Evolutionary conservation across 1,140 invertebrate genomes (phyloP).

Genomic region (Drosophila repletoides): DNA sequence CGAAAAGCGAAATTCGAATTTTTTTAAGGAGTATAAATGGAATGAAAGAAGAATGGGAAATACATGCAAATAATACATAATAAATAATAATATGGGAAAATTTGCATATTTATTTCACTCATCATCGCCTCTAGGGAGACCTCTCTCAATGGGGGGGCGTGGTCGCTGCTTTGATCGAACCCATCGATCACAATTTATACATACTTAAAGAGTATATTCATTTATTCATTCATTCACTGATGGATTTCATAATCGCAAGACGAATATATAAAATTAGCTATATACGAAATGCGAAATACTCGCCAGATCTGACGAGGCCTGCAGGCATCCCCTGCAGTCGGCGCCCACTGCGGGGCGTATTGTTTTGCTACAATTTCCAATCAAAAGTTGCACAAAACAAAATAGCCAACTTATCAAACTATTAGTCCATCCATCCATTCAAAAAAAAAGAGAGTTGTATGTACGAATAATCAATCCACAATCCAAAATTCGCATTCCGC

Average conservation of each 20-base stretch:
- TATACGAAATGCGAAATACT: conserved; percentile 48
- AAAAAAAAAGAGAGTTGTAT: conserved; percentile 10
- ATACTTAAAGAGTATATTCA: no score
- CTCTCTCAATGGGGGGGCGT: conserved; percentile 18
- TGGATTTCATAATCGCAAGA: conserved; percentile 25
- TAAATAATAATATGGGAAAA: conserved; percentile 34
- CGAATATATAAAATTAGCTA: conserved; percentile 39
- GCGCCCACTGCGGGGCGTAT: conserved; percentile 21
- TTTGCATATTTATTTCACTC: conserved; percentile 40
- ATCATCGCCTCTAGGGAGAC: no score
- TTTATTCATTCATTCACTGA: conserved; percentile 12
- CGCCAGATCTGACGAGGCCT: no score
- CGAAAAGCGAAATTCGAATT: conserved; percentile 12
- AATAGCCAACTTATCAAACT: conserved; percentile 28
- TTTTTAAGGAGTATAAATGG: neutral
- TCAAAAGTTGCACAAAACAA: conserved; percentile 44
- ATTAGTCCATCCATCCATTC: neutral
- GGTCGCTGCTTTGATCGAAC: conserved; percentile 11
- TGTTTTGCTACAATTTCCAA: conserved; percentile 49
- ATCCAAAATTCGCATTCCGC: neutral
- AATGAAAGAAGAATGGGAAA: conserved; percentile 9
- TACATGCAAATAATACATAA: conserved; percentile 40
- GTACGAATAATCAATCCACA: neutral
- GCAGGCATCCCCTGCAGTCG: neutral
- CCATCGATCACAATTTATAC: conserved; percentile 28